Conservation (phyloP, 2,797 vertebrate genomes). For the Neomorphus geoffroyi region DNA sequence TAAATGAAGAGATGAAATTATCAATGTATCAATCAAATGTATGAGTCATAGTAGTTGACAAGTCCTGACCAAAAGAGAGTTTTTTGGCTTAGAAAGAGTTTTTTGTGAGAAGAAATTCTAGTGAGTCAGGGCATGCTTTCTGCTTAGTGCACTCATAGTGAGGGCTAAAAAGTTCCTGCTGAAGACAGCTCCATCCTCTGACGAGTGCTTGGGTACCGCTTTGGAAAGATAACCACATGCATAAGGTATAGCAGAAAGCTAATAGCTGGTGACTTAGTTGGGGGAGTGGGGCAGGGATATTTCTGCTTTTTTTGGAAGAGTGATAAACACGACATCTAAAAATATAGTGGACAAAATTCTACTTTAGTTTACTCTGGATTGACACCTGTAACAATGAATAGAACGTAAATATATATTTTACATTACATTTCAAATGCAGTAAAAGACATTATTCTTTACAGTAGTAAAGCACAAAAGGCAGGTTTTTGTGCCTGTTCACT, state of each 20-base stretch:
- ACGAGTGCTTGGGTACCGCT: not conserved
- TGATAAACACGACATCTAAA: not conserved
- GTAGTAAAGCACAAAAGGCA: not conserved
- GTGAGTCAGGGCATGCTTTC: not conserved
- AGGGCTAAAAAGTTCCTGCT: not conserved
- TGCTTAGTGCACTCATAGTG: not conserved
- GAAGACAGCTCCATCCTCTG: not conserved
- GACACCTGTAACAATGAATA: not conserved
- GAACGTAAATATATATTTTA: not conserved
- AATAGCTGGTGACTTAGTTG: not conserved
- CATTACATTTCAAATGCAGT: not conserved
- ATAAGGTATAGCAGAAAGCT: not conserved
- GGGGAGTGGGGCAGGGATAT: not conserved
- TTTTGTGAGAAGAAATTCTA: not conserved
- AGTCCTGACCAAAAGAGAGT: not conserved
- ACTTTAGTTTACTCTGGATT: not conserved
- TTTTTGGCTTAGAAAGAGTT: not conserved
- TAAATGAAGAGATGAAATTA: not conserved
- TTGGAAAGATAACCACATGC: not conserved
- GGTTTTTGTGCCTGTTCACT: not conserved
- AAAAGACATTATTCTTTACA: not conserved
- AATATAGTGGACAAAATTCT: not conserved
- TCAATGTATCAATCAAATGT: rapidly evolving
- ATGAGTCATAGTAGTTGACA: not conserved
- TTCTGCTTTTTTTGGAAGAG: not conserved